Base-by-base conservation (phyloP, 2,888 invertebrate species). In the Mythimna loreyi region DNA sequence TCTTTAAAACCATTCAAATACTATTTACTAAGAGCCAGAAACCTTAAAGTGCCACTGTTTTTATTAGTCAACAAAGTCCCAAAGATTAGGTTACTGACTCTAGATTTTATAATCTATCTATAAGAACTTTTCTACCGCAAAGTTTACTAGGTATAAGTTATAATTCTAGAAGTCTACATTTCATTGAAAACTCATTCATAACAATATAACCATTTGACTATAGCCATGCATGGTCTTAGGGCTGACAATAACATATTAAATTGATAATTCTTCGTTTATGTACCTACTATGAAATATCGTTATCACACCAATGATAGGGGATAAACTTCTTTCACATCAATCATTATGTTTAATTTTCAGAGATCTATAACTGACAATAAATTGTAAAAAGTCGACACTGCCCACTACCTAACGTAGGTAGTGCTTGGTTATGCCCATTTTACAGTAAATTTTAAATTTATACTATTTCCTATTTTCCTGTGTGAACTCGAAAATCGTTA, bases 111-210 rank as follows among this genome's bases (percentile, higher is more conserved):
- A 84, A 74, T 81, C 43, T 82, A 75, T 72, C 33, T 63, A 21
- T 82, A 84, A 79, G 82, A 60, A 82, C 83, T 84, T 82, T 82
- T 82, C 67, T 82, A 82, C 82, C 49, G 69, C 85, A 82, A 84
- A 82, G 82, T 84, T 75, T 78, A 82, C 47, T 78, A 70, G 28
- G 16, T 47, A 61, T 73, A 73, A 73, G 78, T 78, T 73, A 47
- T 56, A 77, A 67, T 19, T 67, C 40, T 62, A 70, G 52, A 59
- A 16, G 19, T 60, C 47, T 64, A 47, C 11, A 65, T 60, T 58
- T 61, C 8, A 65, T 56, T 65, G 11, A 59, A 61, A 52, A 30
- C 52, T 56, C 28, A 58, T 75, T 36, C n/a, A 40, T 50, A 43
- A 63, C 16, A 52, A 57, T 40, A 56, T 53, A 40, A 50, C 56